Evolutionary conservation across 2,113 vertebrate species (phyloP).

Genomic region (Crotalus horridus): DNA sequence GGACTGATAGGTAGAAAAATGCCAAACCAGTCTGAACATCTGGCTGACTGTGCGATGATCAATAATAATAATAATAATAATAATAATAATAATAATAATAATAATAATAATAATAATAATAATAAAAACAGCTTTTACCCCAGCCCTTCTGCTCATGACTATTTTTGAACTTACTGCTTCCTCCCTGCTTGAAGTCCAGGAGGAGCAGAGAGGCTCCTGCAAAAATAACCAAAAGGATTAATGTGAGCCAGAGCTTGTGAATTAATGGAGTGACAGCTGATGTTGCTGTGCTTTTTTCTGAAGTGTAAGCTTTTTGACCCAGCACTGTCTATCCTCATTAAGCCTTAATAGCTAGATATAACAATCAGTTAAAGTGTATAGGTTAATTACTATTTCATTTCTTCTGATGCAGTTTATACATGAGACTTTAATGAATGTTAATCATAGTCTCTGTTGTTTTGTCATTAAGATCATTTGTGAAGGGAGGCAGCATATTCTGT

Average conservation of each 20-base stretch:
- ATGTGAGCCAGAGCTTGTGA: not conserved
- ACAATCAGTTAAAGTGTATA: conserved; percentile 31
- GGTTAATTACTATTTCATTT: conserved; percentile 37
- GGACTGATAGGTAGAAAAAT: too few species aligned
- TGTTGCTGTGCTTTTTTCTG: not conserved
- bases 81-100: too few species aligned
- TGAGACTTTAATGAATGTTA: conserved; percentile 35
- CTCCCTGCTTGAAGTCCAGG: not conserved
- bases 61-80: too few species aligned
- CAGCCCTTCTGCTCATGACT: not conserved
- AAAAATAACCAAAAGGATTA: conserved; percentile 3
- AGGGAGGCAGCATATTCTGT: not conserved
- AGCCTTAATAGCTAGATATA: conserved; percentile 28
- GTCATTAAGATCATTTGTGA: conserved; percentile 15
- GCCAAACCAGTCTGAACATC: too few species aligned
- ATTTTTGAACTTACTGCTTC: not conserved
- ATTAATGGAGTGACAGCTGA: conserved; percentile 23
- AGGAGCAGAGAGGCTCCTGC: not conserved
- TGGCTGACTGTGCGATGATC: too few species aligned
- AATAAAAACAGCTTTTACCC: not conserved
- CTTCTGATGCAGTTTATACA: conserved; percentile 24
- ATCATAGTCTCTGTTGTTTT: conserved; percentile 30
- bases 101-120: too few species aligned
- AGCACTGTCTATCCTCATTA: conserved; percentile 32
- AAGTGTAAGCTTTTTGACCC: conserved; percentile 34